Percentiles rank a stretch among this genome's conserved stretches.
Conservation (phyloP, 2,113 vertebrate species). For the Vulpes vulpes region DNA sequence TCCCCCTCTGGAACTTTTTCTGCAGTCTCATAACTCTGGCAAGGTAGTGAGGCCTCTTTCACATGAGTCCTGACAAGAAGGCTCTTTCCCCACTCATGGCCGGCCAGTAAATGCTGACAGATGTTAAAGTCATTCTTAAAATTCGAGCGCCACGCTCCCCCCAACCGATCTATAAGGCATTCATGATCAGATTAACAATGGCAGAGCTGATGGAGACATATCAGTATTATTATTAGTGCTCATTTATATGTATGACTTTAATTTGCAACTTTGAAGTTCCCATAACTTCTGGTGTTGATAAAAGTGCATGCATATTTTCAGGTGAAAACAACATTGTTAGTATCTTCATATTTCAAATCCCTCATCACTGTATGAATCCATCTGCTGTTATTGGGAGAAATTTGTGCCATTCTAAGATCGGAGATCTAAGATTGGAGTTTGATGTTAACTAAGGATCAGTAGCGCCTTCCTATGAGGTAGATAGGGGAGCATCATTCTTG, state of each 20-base stretch:
- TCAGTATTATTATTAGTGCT: constrained; percentile 19
- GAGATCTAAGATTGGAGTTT: neutral
- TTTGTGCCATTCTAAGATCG: neutral
- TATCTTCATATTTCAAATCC: constrained; percentile 21
- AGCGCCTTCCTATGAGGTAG: constrained; percentile 59
- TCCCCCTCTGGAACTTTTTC: neutral
- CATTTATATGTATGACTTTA: constrained; percentile 59
- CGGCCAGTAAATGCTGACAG: constrained; percentile 80
- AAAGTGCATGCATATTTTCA: constrained; percentile 39
- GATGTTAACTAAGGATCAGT: constrained; percentile 56
- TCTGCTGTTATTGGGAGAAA: neutral
- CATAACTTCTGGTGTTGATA: constrained; percentile 59
- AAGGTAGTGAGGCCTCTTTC: constrained; percentile 64
- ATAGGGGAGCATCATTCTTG: constrained; percentile 59
- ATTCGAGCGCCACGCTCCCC: constrained; percentile 62
- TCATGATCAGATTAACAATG: constrained; percentile 68
- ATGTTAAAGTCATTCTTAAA: constrained; percentile 84
- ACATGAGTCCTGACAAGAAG: constrained; percentile 73
- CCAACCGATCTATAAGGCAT: constrained; percentile 57
- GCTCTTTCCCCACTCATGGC: constrained; percentile 66
- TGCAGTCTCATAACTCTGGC: constrained; percentile 3
- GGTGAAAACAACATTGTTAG: constrained; percentile 41
- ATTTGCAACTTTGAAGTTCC: constrained; percentile 39
- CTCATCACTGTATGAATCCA: neutral
- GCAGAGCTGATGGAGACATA: constrained; percentile 64